Evolutionary conservation across 1,140 invertebrate genomes (phyloP), one percentile per base, ranked within the genome.

Genomic region (Lepidurus arcticus): DNA sequence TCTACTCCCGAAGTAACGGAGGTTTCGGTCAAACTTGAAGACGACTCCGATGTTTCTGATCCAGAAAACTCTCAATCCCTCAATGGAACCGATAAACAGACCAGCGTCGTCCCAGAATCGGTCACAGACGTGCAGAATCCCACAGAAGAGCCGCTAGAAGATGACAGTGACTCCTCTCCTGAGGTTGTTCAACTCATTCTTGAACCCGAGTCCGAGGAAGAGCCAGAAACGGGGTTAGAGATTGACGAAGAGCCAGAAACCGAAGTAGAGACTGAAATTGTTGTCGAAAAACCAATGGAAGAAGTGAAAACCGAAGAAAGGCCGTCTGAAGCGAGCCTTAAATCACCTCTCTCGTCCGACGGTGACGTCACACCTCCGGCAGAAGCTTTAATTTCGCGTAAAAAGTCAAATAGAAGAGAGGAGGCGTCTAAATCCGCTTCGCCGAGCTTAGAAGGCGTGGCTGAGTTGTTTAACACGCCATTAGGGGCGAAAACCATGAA

Each of bases 381-480:
- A 21, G 13, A 13, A 34, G 34, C 13, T 13, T 9, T 7, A 65
- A 65, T 65, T 21, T n/a, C 53, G 53, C 6, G 2, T 65, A 65
- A 65, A 13, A 13, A 1, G 21, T 65, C 53, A 16, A 16, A 65
- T 16, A 65, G 1, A 21, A 65, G 21, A 10, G 9, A 65, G 1
- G 8, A 65, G 53, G 21, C 5, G 45, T 5, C 21, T 1, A 65
- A 65, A 21, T 13, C 53, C 16, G 21, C 7, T 16, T 65, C 53
- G 21, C 53, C 53, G 6, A 13, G 6, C 5, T 21, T 65, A 16
- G 53, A 65, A 65, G 53, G 53, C 53, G 53, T 65, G 13, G 53
- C 53, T 16, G 53, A 65, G 53, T 21, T 65, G 53, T 65, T 65
- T 65, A 65, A 65, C 53, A 65, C 53, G 53, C 53, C 53, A 13